Conservation (phyloP, 1,140 invertebrate species). For the Dryas iulia region DNA sequence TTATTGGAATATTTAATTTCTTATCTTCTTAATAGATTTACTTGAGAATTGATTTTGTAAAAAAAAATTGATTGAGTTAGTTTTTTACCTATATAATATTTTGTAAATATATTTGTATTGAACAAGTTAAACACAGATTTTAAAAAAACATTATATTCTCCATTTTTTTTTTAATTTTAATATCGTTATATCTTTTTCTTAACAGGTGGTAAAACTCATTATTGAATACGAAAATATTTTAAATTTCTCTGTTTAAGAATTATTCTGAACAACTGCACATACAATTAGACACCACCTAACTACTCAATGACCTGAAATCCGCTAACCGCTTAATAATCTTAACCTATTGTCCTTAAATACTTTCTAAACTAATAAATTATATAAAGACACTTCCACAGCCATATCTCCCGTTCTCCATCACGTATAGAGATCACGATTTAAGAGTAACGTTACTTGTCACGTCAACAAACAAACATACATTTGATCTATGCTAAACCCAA, state of each 20-base stretch:
- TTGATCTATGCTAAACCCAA: constrained; percentile 55
- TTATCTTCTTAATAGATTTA: background rate
- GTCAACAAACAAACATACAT: constrained; percentile 57
- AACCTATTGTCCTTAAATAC: background rate
- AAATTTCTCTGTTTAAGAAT: background rate
- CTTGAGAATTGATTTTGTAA: background rate
- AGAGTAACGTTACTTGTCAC: constrained; percentile 42
- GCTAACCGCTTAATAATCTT: background rate
- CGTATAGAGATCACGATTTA: constrained; percentile 25
- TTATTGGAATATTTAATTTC: background rate
- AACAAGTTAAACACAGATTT: too few species aligned
- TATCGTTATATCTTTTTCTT: too few species aligned
- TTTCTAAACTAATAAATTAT: constrained; percentile 16
- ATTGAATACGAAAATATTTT: too few species aligned
- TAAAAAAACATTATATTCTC: too few species aligned
- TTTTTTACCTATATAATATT: too few species aligned
- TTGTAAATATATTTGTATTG: too few species aligned
- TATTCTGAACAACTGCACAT: background rate
- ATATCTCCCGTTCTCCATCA: background rate
- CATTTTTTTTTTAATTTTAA: too few species aligned
- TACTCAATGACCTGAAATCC: background rate
- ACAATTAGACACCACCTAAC: background rate
- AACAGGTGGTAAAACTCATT: too few species aligned
- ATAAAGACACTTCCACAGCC: background rate
- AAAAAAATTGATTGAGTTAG: background rate